Evolutionary conservation across 2,888 invertebrate species (phyloP), one percentile per base, ranked within the genome.

Genomic region (Eupithecia abbreviata): DNA sequence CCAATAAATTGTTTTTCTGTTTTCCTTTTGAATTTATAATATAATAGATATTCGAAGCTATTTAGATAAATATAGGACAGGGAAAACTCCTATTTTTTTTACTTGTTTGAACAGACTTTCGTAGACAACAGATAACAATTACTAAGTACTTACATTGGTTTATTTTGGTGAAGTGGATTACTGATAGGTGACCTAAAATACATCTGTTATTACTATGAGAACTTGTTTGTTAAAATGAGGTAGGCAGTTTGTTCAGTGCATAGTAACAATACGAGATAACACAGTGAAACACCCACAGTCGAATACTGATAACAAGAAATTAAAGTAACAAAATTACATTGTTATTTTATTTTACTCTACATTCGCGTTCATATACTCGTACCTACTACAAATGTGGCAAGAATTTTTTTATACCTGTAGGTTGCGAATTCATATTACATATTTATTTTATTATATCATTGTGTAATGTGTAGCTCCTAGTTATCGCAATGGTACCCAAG

Each of bases 131-230:
- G 67, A 68, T 68, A 68, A 18, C 45, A n/a, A 43, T 15, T 43
- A 10, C 12, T 68, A 67, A n/a, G 42, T 43, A 67, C 30, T 30
- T 30, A 30, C 43, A 9, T 7, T 45, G 15, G 43, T 67, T 10
- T 45, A 68, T 68, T 68, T 68, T 45, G 45, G 43, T 43, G 45
- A 42, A 42, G 42, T 42, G 67, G 13, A n/a, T 3, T 43, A 42
- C 43, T 68, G 45, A 68, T 68, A 68, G 43, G 67, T 43, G 45
- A 67, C 67, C 67, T 67, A 6, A 68, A 68, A 67, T 43, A 42
- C 10, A 68, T 15, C 15, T 68, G 15, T n/a, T 68, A 45, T n/a
- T 30, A 43, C 67, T 42, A 67, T 43, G 67, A 6, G 15, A 43
- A 67, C 41, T 43, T 68, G 43, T 68, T 68, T 45, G 45, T 45